Conservation (phyloP, 1,140 invertebrate genomes). For the Chionoecetes opilio region DNA sequence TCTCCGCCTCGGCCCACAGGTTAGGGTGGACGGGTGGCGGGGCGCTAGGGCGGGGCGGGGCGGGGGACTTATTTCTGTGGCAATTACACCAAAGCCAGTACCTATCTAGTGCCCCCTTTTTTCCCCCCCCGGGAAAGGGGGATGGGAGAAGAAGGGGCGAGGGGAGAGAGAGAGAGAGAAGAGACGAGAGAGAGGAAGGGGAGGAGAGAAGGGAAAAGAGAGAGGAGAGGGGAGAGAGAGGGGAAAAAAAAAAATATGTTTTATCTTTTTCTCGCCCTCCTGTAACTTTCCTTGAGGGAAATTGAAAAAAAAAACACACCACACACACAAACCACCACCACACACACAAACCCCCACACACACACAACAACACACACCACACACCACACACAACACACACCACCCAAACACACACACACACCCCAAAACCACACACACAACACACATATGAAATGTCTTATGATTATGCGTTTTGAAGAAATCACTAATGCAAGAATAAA, state of each 20-base stretch:
- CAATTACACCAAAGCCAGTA: not conserved
- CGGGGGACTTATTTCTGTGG: not conserved
- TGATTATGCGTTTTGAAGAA: not conserved
- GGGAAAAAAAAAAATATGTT: not conserved
- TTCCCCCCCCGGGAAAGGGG: no score
- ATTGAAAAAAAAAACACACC: not conserved
- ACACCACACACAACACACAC: slow-evolving; percentile 46
- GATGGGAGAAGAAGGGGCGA: not conserved
- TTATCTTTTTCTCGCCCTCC: not conserved
- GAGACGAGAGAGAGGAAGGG: not conserved
- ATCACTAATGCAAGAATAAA: not conserved
- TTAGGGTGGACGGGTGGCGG: no score
- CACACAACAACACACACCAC: slow-evolving; percentile 47
- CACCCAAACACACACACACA: slow-evolving; percentile 50
- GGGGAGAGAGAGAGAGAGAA: not conserved
- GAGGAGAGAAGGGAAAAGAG: not conserved
- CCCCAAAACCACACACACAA: slow-evolving; percentile 53
- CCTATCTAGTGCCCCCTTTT: no score
- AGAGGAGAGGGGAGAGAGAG: not conserved
- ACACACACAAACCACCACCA: slow-evolving; percentile 52
- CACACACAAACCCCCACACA: slow-evolving; percentile 47
- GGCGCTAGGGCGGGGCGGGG: not conserved
- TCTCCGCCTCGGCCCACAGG: not conserved
- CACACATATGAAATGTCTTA: slow-evolving; percentile 5
- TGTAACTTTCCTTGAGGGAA: not conserved